Conservation (phyloP, 2,113 vertebrate species). For the Dolichallabes microphthalmus region DNA sequence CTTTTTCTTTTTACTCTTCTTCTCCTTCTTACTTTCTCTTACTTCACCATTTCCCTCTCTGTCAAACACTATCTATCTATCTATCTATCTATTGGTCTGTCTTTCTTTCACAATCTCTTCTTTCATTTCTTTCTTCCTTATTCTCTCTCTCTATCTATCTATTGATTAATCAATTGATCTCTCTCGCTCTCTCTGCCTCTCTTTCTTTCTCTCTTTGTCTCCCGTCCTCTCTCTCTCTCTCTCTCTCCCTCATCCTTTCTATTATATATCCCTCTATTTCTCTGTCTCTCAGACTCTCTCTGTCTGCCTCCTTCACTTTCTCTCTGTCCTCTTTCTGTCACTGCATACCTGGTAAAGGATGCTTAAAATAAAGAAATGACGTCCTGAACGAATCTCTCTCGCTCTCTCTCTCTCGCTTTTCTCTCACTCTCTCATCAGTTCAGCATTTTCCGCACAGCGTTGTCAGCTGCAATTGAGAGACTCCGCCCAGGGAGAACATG, state of each 20-base stretch:
- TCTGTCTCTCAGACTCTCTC: background rate
- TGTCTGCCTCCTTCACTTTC: background rate
- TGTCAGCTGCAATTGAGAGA: slow-evolving; percentile 26
- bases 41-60: background rate
- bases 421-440: slow-evolving; percentile 14
- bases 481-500: slow-evolving; percentile 26
- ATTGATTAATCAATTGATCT: background rate
- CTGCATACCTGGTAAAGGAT: background rate
- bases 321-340: background rate
- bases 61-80: background rate
- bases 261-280: background rate
- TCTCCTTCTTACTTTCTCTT: background rate
- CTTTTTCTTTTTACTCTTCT: background rate
- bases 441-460: background rate
- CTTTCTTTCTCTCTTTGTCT: background rate
- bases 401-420: background rate
- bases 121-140: background rate
- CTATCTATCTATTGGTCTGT: background rate
- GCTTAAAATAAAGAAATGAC: background rate
- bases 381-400: background rate
- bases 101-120: background rate
- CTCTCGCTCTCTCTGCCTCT: background rate
- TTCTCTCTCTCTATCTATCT: background rate
- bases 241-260: background rate
- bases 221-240: background rate